Conservation (phyloP, 2,888 invertebrate species). For the Sylvicola cinctus region DNA sequence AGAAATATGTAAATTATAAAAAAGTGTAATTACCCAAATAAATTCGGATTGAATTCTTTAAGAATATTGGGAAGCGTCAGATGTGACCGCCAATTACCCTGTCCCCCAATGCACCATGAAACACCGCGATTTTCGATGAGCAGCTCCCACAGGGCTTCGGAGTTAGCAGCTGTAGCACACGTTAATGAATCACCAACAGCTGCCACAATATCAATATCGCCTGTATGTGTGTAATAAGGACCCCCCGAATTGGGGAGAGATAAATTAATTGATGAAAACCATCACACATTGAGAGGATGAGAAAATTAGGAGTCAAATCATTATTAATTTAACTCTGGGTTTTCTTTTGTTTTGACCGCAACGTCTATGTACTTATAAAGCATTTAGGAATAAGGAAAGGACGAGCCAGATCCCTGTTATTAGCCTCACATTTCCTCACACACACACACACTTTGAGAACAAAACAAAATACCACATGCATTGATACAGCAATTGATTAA, state of each 20-base stretch:
- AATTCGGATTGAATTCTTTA: slow-evolving; percentile 37
- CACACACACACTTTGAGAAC: too few relatives aligned
- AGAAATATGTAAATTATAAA: neutral
- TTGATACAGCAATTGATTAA: too few relatives aligned
- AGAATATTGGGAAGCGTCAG: slow-evolving; percentile 36
- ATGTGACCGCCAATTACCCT: slow-evolving; percentile 28
- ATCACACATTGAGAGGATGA: too few relatives aligned
- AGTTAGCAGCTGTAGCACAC: slow-evolving; percentile 31
- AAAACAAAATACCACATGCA: too few relatives aligned
- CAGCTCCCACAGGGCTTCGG: slow-evolving; percentile 24
- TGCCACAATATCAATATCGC: slow-evolving; percentile 37
- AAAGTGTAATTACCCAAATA: slow-evolving; percentile 29
- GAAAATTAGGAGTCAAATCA: neutral
- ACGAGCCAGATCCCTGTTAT: too few relatives aligned
- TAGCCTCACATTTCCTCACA: too few relatives aligned
- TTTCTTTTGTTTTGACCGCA: neutral
- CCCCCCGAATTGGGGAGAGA: neutral
- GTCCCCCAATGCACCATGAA: slow-evolving; percentile 29
- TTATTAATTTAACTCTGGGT: neutral
- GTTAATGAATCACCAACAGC: slow-evolving; percentile 38
- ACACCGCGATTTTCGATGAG: slow-evolving; percentile 28
- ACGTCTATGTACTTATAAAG: neutral
- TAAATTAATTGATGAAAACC: too few relatives aligned
- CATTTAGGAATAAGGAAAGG: too few relatives aligned
- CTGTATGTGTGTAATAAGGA: slow-evolving; percentile 12